phyloP scores from a whole-genome alignment of 2,797 vertebrate genomes.

The Dipus sagitta region DNA sequence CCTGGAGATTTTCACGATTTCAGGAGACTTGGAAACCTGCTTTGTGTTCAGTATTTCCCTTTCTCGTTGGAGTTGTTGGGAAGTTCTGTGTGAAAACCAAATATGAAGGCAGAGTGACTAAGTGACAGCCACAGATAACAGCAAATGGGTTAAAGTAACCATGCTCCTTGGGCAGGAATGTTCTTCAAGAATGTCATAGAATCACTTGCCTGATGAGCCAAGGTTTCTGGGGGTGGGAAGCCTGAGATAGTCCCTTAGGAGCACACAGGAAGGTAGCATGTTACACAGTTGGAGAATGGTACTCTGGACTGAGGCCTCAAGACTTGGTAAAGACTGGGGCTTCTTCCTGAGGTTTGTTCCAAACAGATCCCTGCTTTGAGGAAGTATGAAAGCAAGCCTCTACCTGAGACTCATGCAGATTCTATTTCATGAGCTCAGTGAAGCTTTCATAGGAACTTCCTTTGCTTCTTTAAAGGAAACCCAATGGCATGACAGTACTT shows the following conservation, averaged over 20 bases:
- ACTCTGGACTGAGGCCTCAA: not conserved
- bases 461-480: not conserved
- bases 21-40: not conserved
- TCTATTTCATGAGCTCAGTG: not conserved
- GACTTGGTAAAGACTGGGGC: too few species aligned
- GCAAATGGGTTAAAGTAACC: not conserved
- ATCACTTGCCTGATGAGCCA: fast-evolving
- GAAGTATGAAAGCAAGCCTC: not conserved
- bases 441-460: not conserved
- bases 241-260: too few species aligned
- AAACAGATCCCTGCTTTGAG: not conserved
- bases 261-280: fast-evolving
- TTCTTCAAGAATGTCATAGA: not conserved
- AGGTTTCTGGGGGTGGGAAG: not conserved
- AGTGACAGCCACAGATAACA: not conserved
- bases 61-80: not conserved
- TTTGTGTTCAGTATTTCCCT: not conserved
- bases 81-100: not conserved
- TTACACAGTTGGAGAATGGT: fast-evolving
- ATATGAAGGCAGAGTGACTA: not conserved
- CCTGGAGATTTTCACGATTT: not conserved
- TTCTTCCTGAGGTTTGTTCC: not conserved
- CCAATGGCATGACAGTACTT: not conserved
- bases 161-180: not conserved
- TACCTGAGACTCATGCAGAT: not conserved